A percentile compares a stretch with the other conserved stretches of the same genome.
Conservation (phyloP, 1,140 invertebrate genomes). For the Calephelis virginiensis region DNA sequence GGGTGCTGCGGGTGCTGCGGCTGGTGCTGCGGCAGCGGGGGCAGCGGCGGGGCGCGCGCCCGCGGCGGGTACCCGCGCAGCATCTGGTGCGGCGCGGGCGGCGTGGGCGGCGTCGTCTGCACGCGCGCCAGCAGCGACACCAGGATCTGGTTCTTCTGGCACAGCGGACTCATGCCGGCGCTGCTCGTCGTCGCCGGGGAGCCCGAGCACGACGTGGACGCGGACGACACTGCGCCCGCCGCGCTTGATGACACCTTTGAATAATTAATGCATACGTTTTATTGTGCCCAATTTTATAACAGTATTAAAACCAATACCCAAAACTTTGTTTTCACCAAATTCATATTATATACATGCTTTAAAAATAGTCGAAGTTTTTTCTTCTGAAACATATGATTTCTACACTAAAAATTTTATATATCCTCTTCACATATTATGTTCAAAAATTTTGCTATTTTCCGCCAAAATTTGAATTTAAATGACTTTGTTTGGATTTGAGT, state of each 20-base stretch:
- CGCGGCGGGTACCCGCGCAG: slow-evolving; percentile 53
- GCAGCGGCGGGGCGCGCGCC: slow-evolving; percentile 37
- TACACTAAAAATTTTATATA: background rate
- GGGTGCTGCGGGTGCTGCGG: slow-evolving; percentile 34
- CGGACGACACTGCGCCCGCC: slow-evolving; percentile 35
- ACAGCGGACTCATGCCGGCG: slow-evolving; percentile 82
- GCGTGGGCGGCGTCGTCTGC: slow-evolving; percentile 83
- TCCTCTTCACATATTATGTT: too few relatives aligned
- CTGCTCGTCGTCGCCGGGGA: slow-evolving; percentile 57
- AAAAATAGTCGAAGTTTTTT: too few relatives aligned
- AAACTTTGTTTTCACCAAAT: too few relatives aligned
- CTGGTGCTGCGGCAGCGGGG: slow-evolving; percentile 37
- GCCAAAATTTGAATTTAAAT: too few relatives aligned
- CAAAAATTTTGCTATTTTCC: too few relatives aligned
- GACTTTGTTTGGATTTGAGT: too few relatives aligned
- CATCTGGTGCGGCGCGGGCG: slow-evolving; percentile 60
- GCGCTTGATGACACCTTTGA: slow-evolving; percentile 62
- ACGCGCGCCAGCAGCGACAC: slow-evolving; percentile 89
- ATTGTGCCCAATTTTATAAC: background rate
- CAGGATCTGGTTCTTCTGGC: slow-evolving; percentile 92
- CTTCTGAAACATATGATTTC: too few relatives aligned
- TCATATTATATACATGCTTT: too few relatives aligned
- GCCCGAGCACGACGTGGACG: slow-evolving; percentile 43
- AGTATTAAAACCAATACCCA: too few relatives aligned
- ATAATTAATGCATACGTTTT: background rate